A percentile compares a stretch with the other conserved stretches of the same genome.
Evolutionary conservation across 1,140 invertebrate genomes (phyloP).

Genomic region (Daktulosphaira vitifoliae): DNA sequence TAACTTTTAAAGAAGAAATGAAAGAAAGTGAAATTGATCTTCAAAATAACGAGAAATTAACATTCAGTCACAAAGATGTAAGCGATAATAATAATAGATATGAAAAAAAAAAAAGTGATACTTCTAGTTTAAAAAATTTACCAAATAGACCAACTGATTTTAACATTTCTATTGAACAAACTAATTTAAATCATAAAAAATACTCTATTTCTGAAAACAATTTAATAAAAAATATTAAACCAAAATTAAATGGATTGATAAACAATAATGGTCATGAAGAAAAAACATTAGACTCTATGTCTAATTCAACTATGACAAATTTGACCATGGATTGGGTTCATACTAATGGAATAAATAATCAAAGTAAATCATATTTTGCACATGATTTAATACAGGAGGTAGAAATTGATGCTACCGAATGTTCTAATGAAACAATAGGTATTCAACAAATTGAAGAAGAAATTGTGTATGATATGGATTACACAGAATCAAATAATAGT

Average conservation of each 20-base stretch:
- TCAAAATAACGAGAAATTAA: no score
- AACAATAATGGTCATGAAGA: no score
- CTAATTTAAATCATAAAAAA: background rate
- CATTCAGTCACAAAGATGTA: no score
- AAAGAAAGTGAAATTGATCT: background rate
- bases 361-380: slow-evolving; percentile 7
- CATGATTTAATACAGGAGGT: slow-evolving; percentile 17
- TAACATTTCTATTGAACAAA: background rate
- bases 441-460: background rate
- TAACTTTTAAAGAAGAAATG: background rate
- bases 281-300: background rate
- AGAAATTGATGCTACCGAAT: background rate
- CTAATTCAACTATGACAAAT: background rate
- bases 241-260: no score
- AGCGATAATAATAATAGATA: no score
- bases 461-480: slow-evolving; percentile 1
- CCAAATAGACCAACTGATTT: background rate
- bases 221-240: background rate
- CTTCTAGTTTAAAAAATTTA: background rate
- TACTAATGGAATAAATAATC: background rate
- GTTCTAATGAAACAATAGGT: background rate
- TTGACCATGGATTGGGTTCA: background rate
- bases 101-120: no score
- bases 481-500: background rate
- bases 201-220: background rate